Conservation (phyloP, 1,140 invertebrate genomes). For the Drosophila takahashii region DNA sequence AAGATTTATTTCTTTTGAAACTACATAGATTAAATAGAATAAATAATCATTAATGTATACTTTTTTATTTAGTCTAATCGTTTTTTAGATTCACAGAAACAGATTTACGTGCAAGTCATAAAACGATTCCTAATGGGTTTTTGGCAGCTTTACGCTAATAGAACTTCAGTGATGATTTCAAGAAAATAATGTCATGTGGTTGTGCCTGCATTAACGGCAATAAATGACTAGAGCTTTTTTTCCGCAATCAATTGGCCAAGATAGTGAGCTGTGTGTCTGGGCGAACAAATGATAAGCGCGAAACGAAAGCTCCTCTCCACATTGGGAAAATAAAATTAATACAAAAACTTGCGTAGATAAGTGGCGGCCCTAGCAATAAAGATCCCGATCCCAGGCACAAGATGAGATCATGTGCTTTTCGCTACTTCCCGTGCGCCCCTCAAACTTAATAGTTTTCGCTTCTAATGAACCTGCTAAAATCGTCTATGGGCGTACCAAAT, state of each 20-base stretch:
- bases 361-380: conserved; percentile 13
- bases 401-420: conserved; percentile 65
- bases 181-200: conserved; percentile 29
- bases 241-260: conserved; percentile 25
- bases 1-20: not conserved
- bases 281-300: conserved; percentile 20
- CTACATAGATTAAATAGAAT: too few species aligned
- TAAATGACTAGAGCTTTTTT: conserved; percentile 26
- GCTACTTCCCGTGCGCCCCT: conserved; percentile 1
- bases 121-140: conserved; percentile 44
- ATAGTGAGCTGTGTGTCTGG: conserved; percentile 10
- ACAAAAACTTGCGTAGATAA: conserved; percentile 32
- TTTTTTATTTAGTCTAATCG: not conserved
- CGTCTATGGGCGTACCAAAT: conserved; percentile 16
- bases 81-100: conserved; percentile 1
- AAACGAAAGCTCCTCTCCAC: conserved; percentile 9
- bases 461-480: conserved; percentile 61
- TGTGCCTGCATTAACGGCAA: conserved; percentile 16
- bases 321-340: conserved; percentile 10
- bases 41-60: not conserved
- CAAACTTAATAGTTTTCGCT: conserved; percentile 53
- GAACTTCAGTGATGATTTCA: conserved; percentile 26
- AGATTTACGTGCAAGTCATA: conserved; percentile 13
- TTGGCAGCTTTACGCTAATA: conserved; percentile 19
- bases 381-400: conserved; percentile 12